Base-by-base conservation (phyloP, 92 coral and sea anemone genomes). In the Paramuricea clavata region DNA sequence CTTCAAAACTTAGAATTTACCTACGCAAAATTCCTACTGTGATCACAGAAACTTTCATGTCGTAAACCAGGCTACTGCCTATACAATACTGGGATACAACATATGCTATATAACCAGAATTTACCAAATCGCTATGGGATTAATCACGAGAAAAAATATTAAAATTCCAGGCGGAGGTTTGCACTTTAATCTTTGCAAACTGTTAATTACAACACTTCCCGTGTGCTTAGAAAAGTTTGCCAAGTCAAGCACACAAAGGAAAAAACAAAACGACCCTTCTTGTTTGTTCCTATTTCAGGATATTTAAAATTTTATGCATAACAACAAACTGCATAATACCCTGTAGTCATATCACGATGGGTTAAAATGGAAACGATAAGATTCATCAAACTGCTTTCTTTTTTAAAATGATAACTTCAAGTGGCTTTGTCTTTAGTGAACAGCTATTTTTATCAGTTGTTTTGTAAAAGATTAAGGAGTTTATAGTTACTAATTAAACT, bases 401-500 rank as follows among this genome's bases (percentile, higher is more conserved):
- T 19, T 30, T 65, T 19, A 25, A 65, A 65, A 30, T 0, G 4
- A 16, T 7, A 12, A 0, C 10, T 3, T 26, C 0, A 65, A 65
- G 17, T 27, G 1, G 16, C 23, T 0, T 65, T 65, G 72, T 13
- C 6, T 28, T 65, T 65, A 2, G 0, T 27, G 10, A 26, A 13
- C 72, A 31, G 36, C 28, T 65, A 33, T 65, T 30, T 65, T 28
- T 65, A 65, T 27, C 62, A 28, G 39, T 65, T 39, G n/a, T 65
- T 31, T 30, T 3, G 17, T 65, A 30, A 31, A 65, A 65, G 39
- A 33, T 65, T 65, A 65, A 27, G 32, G n/a, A 61, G 69, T 61
- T 61, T 61, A n/a, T n/a, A 50, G 62, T 54, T 64, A 27, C 21
- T 26, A 65, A 65, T 65, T 65, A 33, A 2, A 12, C n/a, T 65